These are phyloP conservation scores for Sesia apiformis DNA, from an alignment of 2,888 invertebrate species.

Conservation along the genomic window DNA sequence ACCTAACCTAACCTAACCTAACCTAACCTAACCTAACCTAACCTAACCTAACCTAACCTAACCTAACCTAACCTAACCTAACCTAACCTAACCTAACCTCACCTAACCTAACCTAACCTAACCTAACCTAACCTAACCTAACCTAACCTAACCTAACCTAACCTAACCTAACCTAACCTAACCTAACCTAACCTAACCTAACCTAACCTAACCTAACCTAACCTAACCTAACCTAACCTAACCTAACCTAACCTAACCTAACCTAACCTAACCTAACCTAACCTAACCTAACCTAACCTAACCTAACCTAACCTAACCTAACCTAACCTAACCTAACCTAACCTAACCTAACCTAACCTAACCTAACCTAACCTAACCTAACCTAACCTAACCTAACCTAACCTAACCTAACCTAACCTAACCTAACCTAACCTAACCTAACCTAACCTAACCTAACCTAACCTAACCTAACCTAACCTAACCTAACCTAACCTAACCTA, in stretches of 20 bases:
- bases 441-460: neutral
- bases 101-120: neutral
- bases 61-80: neutral
- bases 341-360: neutral
- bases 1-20: neutral
- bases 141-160: neutral
- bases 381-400: neutral
- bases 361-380: neutral
- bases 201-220: neutral
- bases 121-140: neutral
- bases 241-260: neutral
- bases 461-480: neutral
- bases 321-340: neutral
- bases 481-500: neutral
- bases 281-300: neutral
- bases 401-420: neutral
- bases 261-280: neutral
- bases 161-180: neutral
- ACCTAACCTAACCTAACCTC: neutral
- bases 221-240: neutral
- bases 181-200: neutral
- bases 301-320: neutral
- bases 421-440: neutral
- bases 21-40: neutral
- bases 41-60: neutral